Evolutionary conservation across 2,888 invertebrate genomes (phyloP), one percentile per base, ranked within the genome.

Genomic region (Reticulitermes lucifugus): DNA sequence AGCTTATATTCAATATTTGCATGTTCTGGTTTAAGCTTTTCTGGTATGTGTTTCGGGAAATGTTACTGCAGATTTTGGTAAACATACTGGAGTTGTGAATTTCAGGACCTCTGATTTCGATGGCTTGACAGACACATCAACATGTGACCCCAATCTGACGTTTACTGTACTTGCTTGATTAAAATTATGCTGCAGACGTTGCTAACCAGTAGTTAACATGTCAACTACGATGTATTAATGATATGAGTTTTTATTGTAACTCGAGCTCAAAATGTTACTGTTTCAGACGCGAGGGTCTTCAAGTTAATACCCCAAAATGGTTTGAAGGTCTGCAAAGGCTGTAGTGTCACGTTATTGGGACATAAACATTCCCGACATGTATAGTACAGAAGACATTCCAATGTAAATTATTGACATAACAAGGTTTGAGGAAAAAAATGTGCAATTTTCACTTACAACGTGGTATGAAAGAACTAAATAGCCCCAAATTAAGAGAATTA

Each of bases 71-170:
- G 5, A 73, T 21, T 73, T 73, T 41, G 21, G 29, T 73, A 73
- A 73, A 21, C 6, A 29, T 70, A 70, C 14, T 10, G 25, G 0
- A 25, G 73, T 73, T 14, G 25, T 55, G 35, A 59, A 35, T 10
- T 29, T 41, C 21, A 51, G 41, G 41, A 51, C 25, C 43, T 60
- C 59, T 21, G 59, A 22, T n/a, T 22, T 79, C 9, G 70, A 65
- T 59, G 51, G 65, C 12, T 46, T 55, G 60, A 55, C 55, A 43
- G 41, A 71, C 55, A 55, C 51, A 70, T 73, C 91, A 91, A 91
- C 92, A 92, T 92, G 92, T 92, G 92, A 92, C 92, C 92, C 90
- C 90, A 90, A 90, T 90, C 84, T 87, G 85, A 86, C 87, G 83
- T 86, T 87, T 87, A 83, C 25, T 75, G 14, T 41, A 84, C 9